phyloP scores from a whole-genome alignment of 2,888 invertebrate species.

The Parnassius mnemosyne region DNA sequence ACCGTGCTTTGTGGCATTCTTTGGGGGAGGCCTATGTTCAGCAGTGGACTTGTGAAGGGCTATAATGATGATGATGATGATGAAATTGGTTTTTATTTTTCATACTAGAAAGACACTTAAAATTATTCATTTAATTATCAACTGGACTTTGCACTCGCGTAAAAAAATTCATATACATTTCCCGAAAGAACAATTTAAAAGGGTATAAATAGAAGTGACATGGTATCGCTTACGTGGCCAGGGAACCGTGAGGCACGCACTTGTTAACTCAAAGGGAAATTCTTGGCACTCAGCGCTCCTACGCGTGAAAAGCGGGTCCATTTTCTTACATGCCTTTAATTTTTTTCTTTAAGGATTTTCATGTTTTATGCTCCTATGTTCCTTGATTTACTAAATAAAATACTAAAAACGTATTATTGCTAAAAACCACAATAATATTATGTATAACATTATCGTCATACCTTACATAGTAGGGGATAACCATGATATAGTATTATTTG shows the following conservation, averaged over 20 bases:
- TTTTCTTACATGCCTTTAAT: slow-evolving; percentile 9
- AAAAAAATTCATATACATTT: slow-evolving; percentile 2
- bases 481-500: no score
- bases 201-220: slow-evolving; percentile 17
- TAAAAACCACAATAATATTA: no score
- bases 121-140: no score
- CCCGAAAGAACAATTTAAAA: slow-evolving; percentile 10
- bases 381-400: slow-evolving; percentile 3
- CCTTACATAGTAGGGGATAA: no score
- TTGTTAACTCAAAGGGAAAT: slow-evolving; percentile 24
- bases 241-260: slow-evolving; percentile 21
- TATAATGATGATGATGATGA: no score
- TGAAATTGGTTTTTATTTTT: no score
- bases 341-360: slow-evolving; percentile 12
- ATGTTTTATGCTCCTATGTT: slow-evolving; percentile 3
- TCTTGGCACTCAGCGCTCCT: slow-evolving; percentile 9
- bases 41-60: no score
- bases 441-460: no score
- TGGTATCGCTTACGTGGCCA: slow-evolving; percentile 22
- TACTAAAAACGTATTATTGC: neutral
- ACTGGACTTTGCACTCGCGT: neutral
- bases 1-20: no score
- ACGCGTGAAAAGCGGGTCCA: slow-evolving; percentile 16
- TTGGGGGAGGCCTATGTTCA: no score
- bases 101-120: no score